A percentile compares a stretch with the other conserved stretches of the same genome.
Evolutionary conservation across 2,888 invertebrate genomes (phyloP).

Genomic region (Aleiodes leptofemur): DNA sequence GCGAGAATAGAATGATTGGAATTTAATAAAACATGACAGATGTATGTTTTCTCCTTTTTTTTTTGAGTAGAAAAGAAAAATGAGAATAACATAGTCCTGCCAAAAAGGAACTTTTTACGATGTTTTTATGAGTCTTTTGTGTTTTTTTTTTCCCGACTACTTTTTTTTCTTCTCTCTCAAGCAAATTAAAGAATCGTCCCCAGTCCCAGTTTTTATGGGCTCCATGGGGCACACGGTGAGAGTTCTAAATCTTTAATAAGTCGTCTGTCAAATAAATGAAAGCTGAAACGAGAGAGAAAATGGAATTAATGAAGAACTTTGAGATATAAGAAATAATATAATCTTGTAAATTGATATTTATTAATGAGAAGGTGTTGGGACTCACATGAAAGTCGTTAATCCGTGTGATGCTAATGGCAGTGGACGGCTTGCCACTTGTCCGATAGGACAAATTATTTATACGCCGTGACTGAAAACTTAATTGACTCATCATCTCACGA

Average conservation of each 20-base stretch:
- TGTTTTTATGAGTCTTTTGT: constrained; percentile 67
- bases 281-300: constrained; percentile 6
- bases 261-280: constrained; percentile 37
- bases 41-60: constrained; percentile 31
- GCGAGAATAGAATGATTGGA: neutral
- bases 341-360: constrained; percentile 46
- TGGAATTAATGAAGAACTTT: constrained; percentile 37
- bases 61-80: constrained; percentile 16
- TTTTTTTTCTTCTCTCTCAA: constrained; percentile 65
- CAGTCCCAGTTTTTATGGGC: constrained; percentile 64
- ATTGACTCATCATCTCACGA: constrained; percentile 47
- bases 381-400: constrained; percentile 72
- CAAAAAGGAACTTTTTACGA: constrained; percentile 69
- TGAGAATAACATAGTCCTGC: constrained; percentile 16
- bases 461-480: constrained; percentile 45
- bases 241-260: constrained; percentile 66
- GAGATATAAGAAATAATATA: constrained; percentile 42
- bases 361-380: constrained; percentile 34
- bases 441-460: constrained; percentile 49
- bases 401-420: constrained; percentile 68
- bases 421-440: constrained; percentile 47
- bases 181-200: constrained; percentile 73
- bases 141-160: no score
- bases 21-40: neutral
- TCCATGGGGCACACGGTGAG: constrained; percentile 52